phyloP scores from a whole-genome alignment of 2,888 invertebrate genomes.

The Acrocyrtus sp. region DNA sequence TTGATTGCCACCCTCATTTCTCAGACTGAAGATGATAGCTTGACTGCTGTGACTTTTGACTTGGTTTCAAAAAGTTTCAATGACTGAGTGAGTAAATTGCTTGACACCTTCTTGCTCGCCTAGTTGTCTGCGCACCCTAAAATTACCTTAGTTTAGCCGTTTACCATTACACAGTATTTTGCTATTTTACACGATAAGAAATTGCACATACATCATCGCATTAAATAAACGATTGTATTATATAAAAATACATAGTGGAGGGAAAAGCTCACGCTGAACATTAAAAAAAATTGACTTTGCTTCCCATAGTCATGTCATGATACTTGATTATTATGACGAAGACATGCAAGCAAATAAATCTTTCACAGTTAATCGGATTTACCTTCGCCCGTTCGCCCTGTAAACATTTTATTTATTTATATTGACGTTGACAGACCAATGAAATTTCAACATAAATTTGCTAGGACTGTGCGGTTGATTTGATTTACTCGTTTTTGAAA shows the following conservation, averaged over 20 bases:
- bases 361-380: slow-evolving; percentile 17
- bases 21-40: slow-evolving; percentile 1
- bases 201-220: too few relatives aligned
- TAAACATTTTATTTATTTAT: not conserved
- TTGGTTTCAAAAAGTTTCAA: not conserved
- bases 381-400: not conserved
- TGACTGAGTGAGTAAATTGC: not conserved
- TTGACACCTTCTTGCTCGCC: not conserved
- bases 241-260: too few relatives aligned
- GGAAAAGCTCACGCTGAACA: not conserved
- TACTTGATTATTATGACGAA: slow-evolving; percentile 6
- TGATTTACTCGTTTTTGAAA: slow-evolving; percentile 1
- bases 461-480: not conserved
- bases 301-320: not conserved
- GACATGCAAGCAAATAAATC: slow-evolving; percentile 2
- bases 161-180: too few relatives aligned
- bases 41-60: not conserved
- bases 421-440: slow-evolving; percentile 21
- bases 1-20: slow-evolving; percentile 14
- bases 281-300: slow-evolving; percentile 7
- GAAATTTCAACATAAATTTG: not conserved
- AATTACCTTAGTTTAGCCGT: not conserved
- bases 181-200: too few relatives aligned
- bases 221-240: too few relatives aligned
- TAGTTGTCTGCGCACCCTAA: too few relatives aligned